Conservation (phyloP, 2,113 vertebrate genomes). For the Athene noctua region DNA sequence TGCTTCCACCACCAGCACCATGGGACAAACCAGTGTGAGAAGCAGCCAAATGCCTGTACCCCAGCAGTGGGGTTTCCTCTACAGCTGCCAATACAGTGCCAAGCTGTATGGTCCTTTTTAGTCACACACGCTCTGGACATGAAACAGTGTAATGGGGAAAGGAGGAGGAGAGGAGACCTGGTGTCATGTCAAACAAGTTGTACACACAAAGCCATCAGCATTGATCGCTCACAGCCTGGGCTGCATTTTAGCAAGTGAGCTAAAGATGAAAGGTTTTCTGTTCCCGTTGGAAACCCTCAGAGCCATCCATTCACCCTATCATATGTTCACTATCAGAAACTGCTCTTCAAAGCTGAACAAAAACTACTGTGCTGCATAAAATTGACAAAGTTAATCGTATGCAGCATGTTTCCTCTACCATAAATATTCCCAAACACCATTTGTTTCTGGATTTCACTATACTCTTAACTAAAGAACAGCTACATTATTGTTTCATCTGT, state of each 20-base stretch:
- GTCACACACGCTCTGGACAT: background rate
- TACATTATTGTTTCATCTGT: conserved; percentile 70
- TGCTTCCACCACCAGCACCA: background rate
- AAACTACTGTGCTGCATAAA: conserved; percentile 51
- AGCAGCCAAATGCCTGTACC: background rate
- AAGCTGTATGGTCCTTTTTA: background rate
- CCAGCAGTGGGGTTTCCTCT: background rate
- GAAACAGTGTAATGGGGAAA: background rate
- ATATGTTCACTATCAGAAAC: conserved; percentile 41
- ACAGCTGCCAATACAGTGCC: background rate
- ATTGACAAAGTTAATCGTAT: background rate
- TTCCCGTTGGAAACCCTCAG: background rate
- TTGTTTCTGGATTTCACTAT: conserved; percentile 63
- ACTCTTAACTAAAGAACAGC: conserved; percentile 67
- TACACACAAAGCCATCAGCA: background rate
- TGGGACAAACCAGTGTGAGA: background rate
- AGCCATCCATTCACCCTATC: conserved; percentile 25
- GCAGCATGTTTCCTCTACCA: background rate
- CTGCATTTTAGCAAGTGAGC: background rate
- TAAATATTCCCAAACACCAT: conserved; percentile 16
- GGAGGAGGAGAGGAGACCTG: background rate
- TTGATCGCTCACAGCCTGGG: background rate
- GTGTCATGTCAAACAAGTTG: background rate
- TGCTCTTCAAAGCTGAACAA: conserved; percentile 40
- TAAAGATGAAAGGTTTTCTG: conserved; percentile 24